A percentile compares a stretch with the other conserved stretches of the same genome.
Conservation (phyloP, 2,888 invertebrate species). For the Graphium colonna region DNA sequence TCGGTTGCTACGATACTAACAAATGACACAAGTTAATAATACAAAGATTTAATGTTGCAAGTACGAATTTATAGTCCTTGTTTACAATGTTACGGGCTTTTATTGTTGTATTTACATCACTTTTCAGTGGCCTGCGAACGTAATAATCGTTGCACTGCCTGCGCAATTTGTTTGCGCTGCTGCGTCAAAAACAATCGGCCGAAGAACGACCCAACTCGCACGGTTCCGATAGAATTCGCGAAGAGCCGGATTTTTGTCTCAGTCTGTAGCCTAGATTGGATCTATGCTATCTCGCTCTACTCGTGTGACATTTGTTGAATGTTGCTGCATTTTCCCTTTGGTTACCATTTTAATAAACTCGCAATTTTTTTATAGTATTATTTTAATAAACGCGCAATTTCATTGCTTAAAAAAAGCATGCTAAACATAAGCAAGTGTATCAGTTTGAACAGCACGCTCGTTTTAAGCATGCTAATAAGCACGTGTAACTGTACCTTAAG, state of each 20-base stretch:
- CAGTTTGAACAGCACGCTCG: no score
- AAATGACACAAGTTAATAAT: constrained; percentile 45
- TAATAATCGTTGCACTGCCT: constrained; percentile 75
- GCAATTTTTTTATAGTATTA: no score
- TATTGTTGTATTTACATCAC: constrained; percentile 70
- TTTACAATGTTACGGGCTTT: constrained; percentile 56
- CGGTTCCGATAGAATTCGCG: constrained; percentile 2
- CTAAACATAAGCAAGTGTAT: no score
- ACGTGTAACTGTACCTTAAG: no score
- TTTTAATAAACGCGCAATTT: no score
- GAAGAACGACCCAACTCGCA: constrained; percentile 27
- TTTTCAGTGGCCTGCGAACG: constrained; percentile 67
- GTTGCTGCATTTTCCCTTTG: constrained; percentile 15
- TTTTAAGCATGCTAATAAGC: no score
- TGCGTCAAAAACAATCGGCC: constrained; percentile 67
- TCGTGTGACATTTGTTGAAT: constrained; percentile 14
- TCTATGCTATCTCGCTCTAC: constrained; percentile 11
- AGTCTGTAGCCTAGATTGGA: constrained; percentile 42
- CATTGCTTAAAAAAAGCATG: no score
- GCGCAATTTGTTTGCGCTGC: constrained; percentile 73
- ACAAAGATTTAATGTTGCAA: constrained; percentile 36
- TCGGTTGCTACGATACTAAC: constrained; percentile 58
- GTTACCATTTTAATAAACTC: no score
- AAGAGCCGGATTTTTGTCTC: constrained; percentile 48
- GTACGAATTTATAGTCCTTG: constrained; percentile 49